A percentile compares a stretch with the other conserved stretches of the same genome.
phyloP scores from a whole-genome alignment of 2,113 vertebrate species.

The Calyptommatus sinebrachiatus region DNA sequence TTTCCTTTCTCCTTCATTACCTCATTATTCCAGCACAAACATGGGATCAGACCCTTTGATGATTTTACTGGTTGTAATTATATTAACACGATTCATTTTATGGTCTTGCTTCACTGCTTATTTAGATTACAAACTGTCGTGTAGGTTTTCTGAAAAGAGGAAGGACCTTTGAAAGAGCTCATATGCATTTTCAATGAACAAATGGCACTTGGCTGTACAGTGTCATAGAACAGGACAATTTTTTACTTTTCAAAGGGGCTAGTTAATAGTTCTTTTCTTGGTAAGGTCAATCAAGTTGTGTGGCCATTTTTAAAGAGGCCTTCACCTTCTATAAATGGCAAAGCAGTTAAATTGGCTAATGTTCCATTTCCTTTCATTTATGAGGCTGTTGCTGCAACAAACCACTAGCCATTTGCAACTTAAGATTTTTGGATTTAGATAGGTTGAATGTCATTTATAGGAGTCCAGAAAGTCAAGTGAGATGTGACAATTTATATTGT shows the following conservation, averaged over 20 bases:
- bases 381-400: constrained; percentile 32
- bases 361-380: not conserved
- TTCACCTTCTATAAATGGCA: constrained; percentile 2
- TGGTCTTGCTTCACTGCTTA: constrained; percentile 74
- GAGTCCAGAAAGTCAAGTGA: not conserved
- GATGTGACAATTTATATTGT: constrained; percentile 3
- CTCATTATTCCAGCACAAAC: constrained; percentile 56
- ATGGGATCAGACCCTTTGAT: constrained; percentile 69
- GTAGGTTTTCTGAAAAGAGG: constrained; percentile 50
- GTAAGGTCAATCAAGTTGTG: constrained; percentile 23
- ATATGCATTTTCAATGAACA: constrained; percentile 12
- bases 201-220: constrained; percentile 26
- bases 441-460: constrained; percentile 35
- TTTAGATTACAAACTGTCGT: constrained; percentile 66
- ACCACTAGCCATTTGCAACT: constrained; percentile 17
- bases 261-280: constrained; percentile 26
- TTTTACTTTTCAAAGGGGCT: constrained; percentile 29
- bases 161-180: constrained; percentile 47
- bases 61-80: constrained; percentile 66
- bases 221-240: constrained; percentile 28
- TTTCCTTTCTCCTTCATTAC: constrained; percentile 33
- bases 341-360: not conserved
- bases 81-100: constrained; percentile 72
- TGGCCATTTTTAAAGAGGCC: constrained; percentile 37
- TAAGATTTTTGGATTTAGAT: constrained; percentile 16